phyloP scores from a whole-genome alignment of 2,888 invertebrate genomes.

The Protula sp. region DNA sequence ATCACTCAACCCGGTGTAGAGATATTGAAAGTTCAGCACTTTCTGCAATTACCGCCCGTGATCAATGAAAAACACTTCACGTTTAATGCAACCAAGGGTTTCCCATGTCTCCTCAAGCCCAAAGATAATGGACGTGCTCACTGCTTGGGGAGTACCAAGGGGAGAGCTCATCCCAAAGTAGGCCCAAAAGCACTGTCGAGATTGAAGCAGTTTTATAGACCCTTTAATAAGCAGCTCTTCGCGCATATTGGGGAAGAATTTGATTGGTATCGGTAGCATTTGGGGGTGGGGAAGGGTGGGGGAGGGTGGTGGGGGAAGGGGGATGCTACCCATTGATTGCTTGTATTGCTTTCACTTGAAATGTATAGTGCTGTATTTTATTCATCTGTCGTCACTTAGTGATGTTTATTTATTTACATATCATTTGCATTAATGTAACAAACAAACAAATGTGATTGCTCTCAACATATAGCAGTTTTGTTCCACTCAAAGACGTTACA shows the following conservation, averaged over 20 bases:
- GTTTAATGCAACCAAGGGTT: slow-evolving; percentile 85
- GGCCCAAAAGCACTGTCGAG: slow-evolving; percentile 35
- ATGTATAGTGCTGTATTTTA: no score
- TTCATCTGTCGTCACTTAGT: no score
- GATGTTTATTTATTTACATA: no score
- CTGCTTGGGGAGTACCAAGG: slow-evolving; percentile 57
- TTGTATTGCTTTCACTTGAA: no score
- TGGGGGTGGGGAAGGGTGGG: no score
- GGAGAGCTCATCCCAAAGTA: slow-evolving; percentile 53
- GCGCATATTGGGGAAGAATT: slow-evolving; percentile 53
- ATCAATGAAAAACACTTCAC: slow-evolving; percentile 85
- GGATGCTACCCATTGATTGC: no score
- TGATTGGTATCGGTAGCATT: no score
- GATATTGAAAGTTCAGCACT: slow-evolving; percentile 78
- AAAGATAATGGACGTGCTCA: slow-evolving; percentile 43
- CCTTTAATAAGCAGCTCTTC: slow-evolving; percentile 56
- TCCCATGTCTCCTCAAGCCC: slow-evolving; percentile 69
- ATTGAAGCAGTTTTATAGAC: slow-evolving; percentile 53
- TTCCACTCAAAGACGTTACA: no score
- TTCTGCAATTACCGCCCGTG: slow-evolving; percentile 75
- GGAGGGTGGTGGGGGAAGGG: no score
- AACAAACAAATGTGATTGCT: no score
- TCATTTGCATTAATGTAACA: no score
- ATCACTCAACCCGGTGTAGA: slow-evolving; percentile 81
- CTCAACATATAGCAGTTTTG: no score